Percentiles rank a stretch among this genome's conserved stretches.
Evolutionary conservation across 2,797 vertebrate genomes (phyloP).

Genomic region (Acanthis flammea): DNA sequence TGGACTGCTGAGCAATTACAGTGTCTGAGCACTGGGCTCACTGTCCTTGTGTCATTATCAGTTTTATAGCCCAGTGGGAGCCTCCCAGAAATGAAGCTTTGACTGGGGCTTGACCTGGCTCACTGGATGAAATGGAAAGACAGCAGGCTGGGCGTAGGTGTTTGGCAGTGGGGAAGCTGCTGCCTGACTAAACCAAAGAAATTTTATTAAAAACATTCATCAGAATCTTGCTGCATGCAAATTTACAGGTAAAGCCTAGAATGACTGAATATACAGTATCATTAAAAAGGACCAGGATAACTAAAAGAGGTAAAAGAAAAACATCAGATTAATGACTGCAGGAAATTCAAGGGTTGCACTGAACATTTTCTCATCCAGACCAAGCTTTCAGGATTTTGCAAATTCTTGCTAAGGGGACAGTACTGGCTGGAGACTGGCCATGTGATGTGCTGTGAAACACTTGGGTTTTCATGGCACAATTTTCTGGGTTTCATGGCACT

Average conservation of each 20-base stretch:
- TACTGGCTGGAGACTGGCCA: neutral
- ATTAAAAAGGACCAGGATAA: neutral
- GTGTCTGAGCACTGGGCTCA: neutral
- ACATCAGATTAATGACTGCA: neutral
- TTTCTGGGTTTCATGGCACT: neutral
- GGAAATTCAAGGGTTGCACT: neutral
- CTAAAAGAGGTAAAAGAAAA: neutral
- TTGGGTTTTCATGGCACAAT: neutral
- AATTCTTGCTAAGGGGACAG: neutral
- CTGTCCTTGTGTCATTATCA: neutral
- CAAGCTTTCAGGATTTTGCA: neutral
- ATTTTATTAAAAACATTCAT: neutral
- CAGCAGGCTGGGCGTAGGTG: neutral
- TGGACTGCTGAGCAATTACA: neutral
- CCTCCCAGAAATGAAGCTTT: neutral
- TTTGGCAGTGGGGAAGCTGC: neutral
- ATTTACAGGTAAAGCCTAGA: neutral
- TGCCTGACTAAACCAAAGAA: neutral
- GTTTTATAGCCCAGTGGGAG: neutral
- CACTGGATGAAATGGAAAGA: neutral
- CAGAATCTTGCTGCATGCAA: neutral
- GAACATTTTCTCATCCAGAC: neutral
- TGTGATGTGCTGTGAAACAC: neutral
- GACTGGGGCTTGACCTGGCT: neutral
- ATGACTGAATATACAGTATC: neutral